Evolutionary conservation across 2,113 vertebrate genomes (phyloP).

Genomic region (Odontophorus gujanensis): DNA sequence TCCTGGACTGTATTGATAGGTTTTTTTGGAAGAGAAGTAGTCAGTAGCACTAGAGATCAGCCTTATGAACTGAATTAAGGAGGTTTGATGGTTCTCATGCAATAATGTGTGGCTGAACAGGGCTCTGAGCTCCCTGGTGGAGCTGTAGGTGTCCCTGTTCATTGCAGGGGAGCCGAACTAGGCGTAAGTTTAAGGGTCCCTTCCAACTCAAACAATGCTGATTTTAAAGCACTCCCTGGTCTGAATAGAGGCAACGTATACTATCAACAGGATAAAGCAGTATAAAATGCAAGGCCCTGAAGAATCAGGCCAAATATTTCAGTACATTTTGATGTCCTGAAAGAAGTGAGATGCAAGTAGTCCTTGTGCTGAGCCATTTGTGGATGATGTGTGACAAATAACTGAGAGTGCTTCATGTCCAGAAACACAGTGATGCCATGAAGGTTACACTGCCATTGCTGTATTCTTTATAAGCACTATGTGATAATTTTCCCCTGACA

Average conservation of each 20-base stretch:
- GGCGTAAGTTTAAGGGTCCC: too few species aligned
- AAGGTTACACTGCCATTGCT: accelerated
- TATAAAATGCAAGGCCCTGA: not conserved
- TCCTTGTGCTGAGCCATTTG: not conserved
- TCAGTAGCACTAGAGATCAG: not conserved
- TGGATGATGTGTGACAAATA: not conserved
- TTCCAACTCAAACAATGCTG: too few species aligned
- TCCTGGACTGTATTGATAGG: not conserved
- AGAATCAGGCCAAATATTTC: not conserved
- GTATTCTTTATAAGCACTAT: not conserved
- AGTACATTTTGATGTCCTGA: not conserved
- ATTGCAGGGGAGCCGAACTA: too few species aligned
- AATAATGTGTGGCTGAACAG: not conserved
- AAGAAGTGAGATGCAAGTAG: not conserved
- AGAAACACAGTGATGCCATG: not conserved
- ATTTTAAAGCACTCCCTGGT: not conserved
- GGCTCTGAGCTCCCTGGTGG: not conserved
- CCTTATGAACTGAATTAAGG: not conserved
- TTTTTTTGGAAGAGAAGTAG: not conserved
- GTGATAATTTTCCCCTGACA: not conserved
- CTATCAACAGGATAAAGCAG: not conserved
- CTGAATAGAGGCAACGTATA: not conserved
- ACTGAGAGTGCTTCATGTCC: not conserved
- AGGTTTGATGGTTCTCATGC: not conserved
- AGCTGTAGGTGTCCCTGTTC: not conserved